A percentile compares a stretch with the other conserved stretches of the same genome.
Evolutionary conservation across 2,113 vertebrate genomes (phyloP).

Genomic region (Cyanoramphus novaezelandiae): DNA sequence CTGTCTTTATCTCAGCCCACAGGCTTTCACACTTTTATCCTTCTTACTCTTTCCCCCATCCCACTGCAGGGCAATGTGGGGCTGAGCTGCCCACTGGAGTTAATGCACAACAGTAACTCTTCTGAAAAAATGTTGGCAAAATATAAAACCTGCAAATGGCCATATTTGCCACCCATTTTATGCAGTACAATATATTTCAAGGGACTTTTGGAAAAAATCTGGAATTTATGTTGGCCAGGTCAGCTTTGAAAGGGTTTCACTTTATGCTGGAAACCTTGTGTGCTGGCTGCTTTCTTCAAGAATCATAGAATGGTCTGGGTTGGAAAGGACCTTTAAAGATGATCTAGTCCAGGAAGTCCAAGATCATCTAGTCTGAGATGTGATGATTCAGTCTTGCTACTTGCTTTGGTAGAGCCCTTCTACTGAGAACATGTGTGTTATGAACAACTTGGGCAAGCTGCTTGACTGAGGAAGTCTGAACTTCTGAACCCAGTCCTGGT

Average conservation of each 20-base stretch:
- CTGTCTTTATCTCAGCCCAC: neutral
- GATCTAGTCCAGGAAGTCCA: neutral
- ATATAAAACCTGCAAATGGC: neutral
- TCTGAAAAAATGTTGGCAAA: neutral
- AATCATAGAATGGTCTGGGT: neutral
- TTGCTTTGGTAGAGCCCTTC: neutral
- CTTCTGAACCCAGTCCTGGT: neutral
- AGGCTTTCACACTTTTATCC: neutral
- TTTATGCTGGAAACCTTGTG: neutral
- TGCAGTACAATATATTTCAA: neutral
- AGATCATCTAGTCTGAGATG: neutral
- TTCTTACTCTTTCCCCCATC: neutral
- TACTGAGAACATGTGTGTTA: neutral
- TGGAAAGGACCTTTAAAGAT: neutral
- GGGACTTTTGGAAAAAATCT: neutral
- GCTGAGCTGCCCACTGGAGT: neutral
- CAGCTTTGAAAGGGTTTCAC: neutral
- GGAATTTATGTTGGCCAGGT: neutral
- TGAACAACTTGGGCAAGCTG: accelerated
- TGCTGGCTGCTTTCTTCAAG: neutral
- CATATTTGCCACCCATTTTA: neutral
- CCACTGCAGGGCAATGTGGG: too few relatives aligned
- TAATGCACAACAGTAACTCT: neutral
- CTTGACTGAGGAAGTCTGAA: neutral
- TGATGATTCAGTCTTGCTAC: neutral